Conservation (phyloP, 1,140 invertebrate genomes). For the Oncopodura yosiiana region DNA sequence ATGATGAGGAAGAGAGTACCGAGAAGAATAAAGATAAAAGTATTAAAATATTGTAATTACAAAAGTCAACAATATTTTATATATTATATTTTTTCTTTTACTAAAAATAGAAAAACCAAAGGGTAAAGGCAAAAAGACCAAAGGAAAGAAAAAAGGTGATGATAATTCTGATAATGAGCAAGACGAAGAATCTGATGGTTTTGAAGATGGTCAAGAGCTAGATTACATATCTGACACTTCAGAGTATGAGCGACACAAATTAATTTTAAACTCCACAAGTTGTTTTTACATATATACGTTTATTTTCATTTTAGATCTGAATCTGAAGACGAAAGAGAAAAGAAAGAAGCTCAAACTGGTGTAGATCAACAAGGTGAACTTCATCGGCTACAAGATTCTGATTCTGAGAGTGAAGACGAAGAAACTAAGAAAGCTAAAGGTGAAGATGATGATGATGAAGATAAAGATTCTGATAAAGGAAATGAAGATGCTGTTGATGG, state of each 20-base stretch:
- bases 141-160: slow-evolving; percentile 64
- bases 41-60: slow-evolving; percentile 26
- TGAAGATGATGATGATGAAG: slow-evolving; percentile 30
- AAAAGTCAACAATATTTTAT: not conserved
- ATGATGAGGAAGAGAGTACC: slow-evolving; percentile 52
- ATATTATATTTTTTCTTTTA: slow-evolving; percentile 15
- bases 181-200: slow-evolving; percentile 89
- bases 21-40: slow-evolving; percentile 55
- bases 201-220: slow-evolving; percentile 82
- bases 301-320: slow-evolving; percentile 47
- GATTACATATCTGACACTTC: slow-evolving; percentile 80
- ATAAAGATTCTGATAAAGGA: not conserved
- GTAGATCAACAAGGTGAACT: slow-evolving; percentile 84
- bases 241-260: slow-evolving; percentile 18
- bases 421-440: slow-evolving; percentile 46
- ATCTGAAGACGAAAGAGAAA: slow-evolving; percentile 61
- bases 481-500: not conserved
- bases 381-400: slow-evolving; percentile 74
- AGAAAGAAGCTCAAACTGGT: slow-evolving; percentile 53
- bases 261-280: slow-evolving; percentile 8
- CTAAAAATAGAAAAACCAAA: slow-evolving; percentile 17
- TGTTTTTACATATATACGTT: not conserved
- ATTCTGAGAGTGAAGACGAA: slow-evolving; percentile 65
- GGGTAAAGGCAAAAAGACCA: slow-evolving; percentile 32
- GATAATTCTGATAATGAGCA: slow-evolving; percentile 73